These are phyloP conservation scores for Pangasius djambal DNA, from an alignment of 2,797 vertebrate genomes.

Conservation along the genomic window DNA sequence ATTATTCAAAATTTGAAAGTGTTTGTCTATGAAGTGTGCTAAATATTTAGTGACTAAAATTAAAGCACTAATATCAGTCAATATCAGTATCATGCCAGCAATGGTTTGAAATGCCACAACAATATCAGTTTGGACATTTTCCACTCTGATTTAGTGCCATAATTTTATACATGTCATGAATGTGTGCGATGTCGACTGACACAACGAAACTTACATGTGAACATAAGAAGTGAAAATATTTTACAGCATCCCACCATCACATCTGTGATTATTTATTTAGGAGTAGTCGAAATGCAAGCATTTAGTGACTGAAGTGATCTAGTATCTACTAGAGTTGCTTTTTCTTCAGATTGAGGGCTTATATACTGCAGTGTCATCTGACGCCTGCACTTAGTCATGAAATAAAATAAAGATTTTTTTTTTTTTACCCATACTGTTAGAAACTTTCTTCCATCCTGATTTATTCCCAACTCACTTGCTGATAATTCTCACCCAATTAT, in stretches of 20 bases:
- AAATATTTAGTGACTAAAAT: neutral
- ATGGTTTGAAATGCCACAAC: neutral
- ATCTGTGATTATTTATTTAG: neutral
- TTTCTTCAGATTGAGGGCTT: neutral
- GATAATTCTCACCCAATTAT: neutral
- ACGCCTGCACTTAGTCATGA: neutral
- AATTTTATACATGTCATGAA: neutral
- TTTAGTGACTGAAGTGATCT: neutral
- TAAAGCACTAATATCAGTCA: neutral
- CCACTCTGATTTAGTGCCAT: neutral
- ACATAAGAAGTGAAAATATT: neutral
- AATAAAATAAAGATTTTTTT: neutral
- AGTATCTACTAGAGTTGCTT: neutral
- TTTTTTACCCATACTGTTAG: neutral
- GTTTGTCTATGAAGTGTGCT: neutral
- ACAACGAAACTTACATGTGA: neutral
- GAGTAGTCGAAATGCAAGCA: neutral
- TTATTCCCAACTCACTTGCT: neutral
- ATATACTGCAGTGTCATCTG: neutral
- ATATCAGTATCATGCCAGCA: neutral
- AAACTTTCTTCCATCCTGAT: neutral
- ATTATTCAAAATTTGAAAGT: neutral
- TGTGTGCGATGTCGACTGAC: neutral
- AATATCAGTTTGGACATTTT: neutral
- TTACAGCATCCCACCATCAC: neutral